A percentile compares a stretch with the other conserved stretches of the same genome.
These are phyloP conservation scores for Nansenia antarctica DNA, from an alignment of 2,113 vertebrate species.

Conservation along the genomic window DNA sequence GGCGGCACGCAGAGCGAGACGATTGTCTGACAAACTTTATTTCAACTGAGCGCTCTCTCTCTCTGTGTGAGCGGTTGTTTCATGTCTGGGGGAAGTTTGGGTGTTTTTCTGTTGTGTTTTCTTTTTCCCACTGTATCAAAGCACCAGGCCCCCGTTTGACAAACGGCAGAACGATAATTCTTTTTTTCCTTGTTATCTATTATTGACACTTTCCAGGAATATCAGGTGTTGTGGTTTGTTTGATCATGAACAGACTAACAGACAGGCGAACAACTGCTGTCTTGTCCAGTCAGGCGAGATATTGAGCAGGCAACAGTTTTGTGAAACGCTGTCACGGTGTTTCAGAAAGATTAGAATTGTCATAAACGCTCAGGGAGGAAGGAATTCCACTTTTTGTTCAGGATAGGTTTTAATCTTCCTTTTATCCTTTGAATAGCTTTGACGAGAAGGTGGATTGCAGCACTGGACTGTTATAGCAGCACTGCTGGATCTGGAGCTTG, in stretches of 20 bases:
- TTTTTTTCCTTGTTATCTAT: conserved; percentile 74
- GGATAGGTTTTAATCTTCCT: too few species aligned
- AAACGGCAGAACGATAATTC: conserved; percentile 66
- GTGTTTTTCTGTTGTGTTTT: conserved; percentile 62
- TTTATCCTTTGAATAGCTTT: neutral
- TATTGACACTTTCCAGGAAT: conserved; percentile 76
- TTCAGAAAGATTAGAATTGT: conserved; percentile 36
- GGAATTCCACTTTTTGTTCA: conserved; percentile 8
- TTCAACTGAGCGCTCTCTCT: conserved; percentile 70
- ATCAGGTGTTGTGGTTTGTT: conserved; percentile 46
- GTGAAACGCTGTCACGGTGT: conserved; percentile 11
- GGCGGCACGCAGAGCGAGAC: conserved; percentile 58
- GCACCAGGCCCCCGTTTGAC: conserved; percentile 62
- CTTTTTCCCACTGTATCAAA: conserved; percentile 65
- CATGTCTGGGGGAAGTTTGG: conserved; percentile 60
- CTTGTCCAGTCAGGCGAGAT: conserved; percentile 24
- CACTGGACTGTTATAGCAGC: neutral
- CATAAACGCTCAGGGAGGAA: conserved; percentile 31
- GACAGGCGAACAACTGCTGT: neutral
- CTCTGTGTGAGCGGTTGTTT: conserved; percentile 68
- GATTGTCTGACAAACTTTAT: conserved; percentile 56
- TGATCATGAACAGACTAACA: conserved; percentile 4
- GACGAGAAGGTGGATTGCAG: neutral
- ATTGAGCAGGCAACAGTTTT: neutral
- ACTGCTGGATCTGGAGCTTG: neutral